Conservation (phyloP, 2,797 vertebrate genomes). For the Allochrocebus solatus region DNA sequence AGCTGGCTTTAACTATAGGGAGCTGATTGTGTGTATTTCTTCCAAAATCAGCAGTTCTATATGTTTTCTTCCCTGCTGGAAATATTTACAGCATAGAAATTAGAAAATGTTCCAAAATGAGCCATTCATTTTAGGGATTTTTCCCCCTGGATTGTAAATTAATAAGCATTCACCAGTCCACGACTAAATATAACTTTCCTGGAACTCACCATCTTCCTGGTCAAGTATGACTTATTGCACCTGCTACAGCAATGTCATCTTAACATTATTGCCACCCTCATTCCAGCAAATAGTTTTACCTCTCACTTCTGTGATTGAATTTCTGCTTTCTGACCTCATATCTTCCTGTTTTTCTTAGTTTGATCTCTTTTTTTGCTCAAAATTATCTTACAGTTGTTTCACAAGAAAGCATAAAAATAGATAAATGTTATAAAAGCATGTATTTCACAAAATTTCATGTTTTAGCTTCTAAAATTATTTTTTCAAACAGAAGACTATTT, state of each 20-base stretch:
- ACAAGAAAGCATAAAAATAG: not conserved
- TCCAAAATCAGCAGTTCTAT: not conserved
- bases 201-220: not conserved
- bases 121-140: not conserved
- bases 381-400: not conserved
- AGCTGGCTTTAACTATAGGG: not conserved
- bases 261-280: not conserved
- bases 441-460: not conserved
- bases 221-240: too few relatives aligned
- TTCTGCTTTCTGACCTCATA: not conserved
- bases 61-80: not conserved
- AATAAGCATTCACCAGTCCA: not conserved
- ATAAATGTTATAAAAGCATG: not conserved
- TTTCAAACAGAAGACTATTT: not conserved
- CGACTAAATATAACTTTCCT: not conserved
- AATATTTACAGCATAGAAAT: not conserved
- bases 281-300: not conserved
- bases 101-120: not conserved
- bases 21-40: not conserved
- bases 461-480: not conserved
- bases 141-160: not conserved
- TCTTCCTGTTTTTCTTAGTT: not conserved
- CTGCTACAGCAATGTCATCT: not conserved
- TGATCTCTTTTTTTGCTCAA: not conserved
- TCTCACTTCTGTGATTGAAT: not conserved